These are phyloP conservation scores for Diadema setosum DNA, from an alignment of 35 echinoderm and acorn worm genomes.

Conservation along the genomic window DNA sequence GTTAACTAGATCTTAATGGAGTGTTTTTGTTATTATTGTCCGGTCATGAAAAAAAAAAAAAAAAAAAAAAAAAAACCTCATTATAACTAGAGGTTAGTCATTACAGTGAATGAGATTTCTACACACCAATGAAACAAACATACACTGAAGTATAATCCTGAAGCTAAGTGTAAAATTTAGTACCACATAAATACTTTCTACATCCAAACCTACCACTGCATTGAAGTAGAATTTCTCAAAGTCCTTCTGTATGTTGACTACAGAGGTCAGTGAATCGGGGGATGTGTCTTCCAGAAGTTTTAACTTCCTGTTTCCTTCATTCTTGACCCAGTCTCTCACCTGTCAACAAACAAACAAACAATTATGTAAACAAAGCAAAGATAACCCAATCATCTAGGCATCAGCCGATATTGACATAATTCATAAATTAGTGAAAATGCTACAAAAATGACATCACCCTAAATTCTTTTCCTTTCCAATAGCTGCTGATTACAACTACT, in stretches of 20 bases:
- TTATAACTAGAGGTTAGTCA: too few species aligned
- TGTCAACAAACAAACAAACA: not conserved
- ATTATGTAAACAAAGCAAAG: not conserved
- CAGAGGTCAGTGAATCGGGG: constrained; percentile 58
- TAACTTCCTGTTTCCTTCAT: constrained; percentile 49
- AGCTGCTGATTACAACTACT: too few species aligned
- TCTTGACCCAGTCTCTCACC: constrained; percentile 64
- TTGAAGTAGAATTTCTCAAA: constrained; percentile 94
- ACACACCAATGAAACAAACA: too few species aligned
- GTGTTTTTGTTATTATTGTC: too few species aligned
- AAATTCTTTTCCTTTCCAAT: not conserved
- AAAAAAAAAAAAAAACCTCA: too few species aligned
- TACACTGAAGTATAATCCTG: too few species aligned
- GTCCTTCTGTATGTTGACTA: constrained; percentile 64
- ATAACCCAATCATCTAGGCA: not conserved
- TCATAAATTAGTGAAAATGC: not conserved
- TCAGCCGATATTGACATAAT: not conserved
- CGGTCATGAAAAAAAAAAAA: too few species aligned
- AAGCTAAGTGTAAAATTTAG: too few species aligned
- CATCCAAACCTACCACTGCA: constrained; percentile 67
- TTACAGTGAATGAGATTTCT: too few species aligned
- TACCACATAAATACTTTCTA: too few species aligned
- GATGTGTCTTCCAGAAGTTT: constrained; percentile 29
- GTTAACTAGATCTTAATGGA: too few species aligned
- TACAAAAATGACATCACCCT: not conserved